Evolutionary conservation across 2,888 invertebrate genomes (phyloP), one percentile per base, ranked within the genome.

Genomic region (Microctonus brassicae): DNA sequence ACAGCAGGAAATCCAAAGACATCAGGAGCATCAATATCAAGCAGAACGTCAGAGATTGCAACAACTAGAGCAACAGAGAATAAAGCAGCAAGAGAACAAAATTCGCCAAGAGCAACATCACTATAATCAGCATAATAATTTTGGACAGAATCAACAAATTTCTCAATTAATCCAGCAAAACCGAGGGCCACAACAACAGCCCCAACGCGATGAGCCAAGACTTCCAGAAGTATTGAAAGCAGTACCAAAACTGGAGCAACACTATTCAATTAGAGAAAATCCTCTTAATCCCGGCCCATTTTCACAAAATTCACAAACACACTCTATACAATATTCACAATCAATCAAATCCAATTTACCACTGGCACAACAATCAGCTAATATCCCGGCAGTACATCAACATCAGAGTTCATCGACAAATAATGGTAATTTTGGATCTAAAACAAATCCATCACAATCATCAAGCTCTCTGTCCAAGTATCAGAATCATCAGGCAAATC

Each of bases 221-320:
- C 93, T 91, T 42, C 94, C 94, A 0, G 94, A 95, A 87, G 89
- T 95, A 52, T 90, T 94, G 22, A 92, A 93, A 69, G 92, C 95
- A 20, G 91, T 95, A 71, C 92, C 95, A 6, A 94, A 94, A 88
- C 92, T 91, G 77, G 95, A 95, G 86, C 94, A 95, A 78, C 95
- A 95, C 79, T 86, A 85, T 34, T 82, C 87, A 0, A 86, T 87
- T 39, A 76, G 86, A 62, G 87, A 87, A 69, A 88, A 87, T 76
- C 87, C 87, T 6, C 81, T 82, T 39, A 85, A 86, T 65, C 87
- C 87, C 0, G 87, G 87, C 17, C 86, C 86, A 0, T 87, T 85
- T 70, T 87, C 88, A 9, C 84, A 84, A 1, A 85, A 81, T 76
- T 77, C 83, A 3, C 76, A 81, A 62, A 70, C 77, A 11, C 75